Percentiles rank a stretch among this genome's conserved stretches.
Conservation (phyloP, 2,113 vertebrate genomes). For the Phainopepla nitens region DNA sequence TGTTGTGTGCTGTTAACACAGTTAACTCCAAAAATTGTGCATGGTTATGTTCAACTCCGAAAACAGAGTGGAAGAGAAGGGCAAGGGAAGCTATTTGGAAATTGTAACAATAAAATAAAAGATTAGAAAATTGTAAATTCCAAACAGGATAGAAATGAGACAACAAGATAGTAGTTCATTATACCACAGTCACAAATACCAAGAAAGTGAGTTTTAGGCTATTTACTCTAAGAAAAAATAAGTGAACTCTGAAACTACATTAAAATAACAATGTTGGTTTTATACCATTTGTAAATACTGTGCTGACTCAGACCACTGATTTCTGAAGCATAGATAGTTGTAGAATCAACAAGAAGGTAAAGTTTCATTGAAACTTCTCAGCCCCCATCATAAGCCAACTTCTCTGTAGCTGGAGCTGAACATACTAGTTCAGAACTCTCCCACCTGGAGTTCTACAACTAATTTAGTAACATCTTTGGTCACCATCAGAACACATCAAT, state of each 20-base stretch:
- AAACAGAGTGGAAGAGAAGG: neutral
- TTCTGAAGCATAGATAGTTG: neutral
- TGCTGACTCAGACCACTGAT: neutral
- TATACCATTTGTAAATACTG: neutral
- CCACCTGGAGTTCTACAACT: neutral
- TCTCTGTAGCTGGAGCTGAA: neutral
- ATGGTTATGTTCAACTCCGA: neutral
- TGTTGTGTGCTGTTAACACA: neutral
- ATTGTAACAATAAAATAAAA: neutral
- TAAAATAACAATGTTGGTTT: neutral
- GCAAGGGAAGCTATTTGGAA: neutral
- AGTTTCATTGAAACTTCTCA: neutral
- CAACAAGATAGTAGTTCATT: neutral
- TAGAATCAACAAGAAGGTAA: neutral
- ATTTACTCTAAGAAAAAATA: neutral
- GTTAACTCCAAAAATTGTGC: neutral
- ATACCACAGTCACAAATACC: neutral
- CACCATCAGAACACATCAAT: neutral
- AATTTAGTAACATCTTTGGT: neutral
- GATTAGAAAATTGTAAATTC: neutral
- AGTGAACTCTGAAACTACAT: neutral
- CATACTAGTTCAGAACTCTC: neutral
- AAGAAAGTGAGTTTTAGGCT: neutral
- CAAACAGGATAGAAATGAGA: neutral
- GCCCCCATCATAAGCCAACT: neutral